Evolutionary conservation across 2,797 vertebrate genomes (phyloP), one percentile per base, ranked within the genome.

Genomic region (Cetoscarus ocellatus): DNA sequence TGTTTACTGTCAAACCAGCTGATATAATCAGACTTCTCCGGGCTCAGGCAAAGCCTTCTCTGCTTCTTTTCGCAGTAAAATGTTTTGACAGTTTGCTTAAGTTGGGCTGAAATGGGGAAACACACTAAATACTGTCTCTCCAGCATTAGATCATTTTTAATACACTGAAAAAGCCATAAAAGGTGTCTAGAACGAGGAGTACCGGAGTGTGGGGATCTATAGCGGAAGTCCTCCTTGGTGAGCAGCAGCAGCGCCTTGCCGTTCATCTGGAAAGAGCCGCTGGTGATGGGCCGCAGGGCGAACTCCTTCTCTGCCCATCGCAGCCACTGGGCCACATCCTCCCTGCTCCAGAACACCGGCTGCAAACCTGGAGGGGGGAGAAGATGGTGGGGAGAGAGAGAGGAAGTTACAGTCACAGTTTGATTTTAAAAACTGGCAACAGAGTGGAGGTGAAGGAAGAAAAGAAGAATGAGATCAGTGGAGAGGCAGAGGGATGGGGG

Each of bases 221-320:
- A 98, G 89, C 98, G 96, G 87, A 99, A 99, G 91, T 99, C 98
- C 90, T 99, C 98, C 95, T 99, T 99, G 92, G 98, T 99, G 88
- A 99, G 96, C 63, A 99, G 96, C 85, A 99, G 94, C 83, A 99
- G 94, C 10, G 98, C 98, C 86, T 99, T 99, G 74, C 98, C 98
- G 0, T 99, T 99, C 98, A 99, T 99, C 93, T 99, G 97, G 73
- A 99, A 99, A 0, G 96, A 96, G 89, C 91, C 95, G 74, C 96
- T 98, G 89, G 97, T 96, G 80, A 98, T 97, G 0, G 97, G 95
- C 70, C 96, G 93, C 82, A 99, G 91, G 17, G 98, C 97, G 64
- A 98, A 99, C 86, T 99, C 98, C 59, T 95, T 95, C 92, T 99
- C 98, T 0, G 98, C 96, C 98, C 98, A 99, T 36, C 95, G 95